A percentile compares a stretch with the other conserved stretches of the same genome.
These are phyloP conservation scores for Temnopleurus reevesii DNA, from an alignment of 53 echinoderm and acorn worm species.

Conservation along the genomic window DNA sequence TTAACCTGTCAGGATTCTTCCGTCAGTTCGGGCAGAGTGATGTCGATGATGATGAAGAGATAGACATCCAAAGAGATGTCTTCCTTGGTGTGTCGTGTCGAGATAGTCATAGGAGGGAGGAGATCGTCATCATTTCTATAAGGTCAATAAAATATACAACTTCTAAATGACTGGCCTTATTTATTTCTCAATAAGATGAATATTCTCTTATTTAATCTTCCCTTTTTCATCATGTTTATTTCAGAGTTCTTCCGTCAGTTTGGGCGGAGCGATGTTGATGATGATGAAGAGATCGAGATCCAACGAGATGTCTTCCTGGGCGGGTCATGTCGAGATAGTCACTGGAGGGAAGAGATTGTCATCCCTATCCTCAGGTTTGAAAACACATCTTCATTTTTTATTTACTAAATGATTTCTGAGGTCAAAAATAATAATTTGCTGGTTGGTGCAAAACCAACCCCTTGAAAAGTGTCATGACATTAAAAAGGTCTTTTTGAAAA, in stretches of 20 bases:
- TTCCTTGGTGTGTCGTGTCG: constrained; percentile 92
- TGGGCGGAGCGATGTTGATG: background rate
- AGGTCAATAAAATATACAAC: too few relatives aligned
- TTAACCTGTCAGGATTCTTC: constrained; percentile 23
- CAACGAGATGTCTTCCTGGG: constrained; percentile 89
- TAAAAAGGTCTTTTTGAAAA: too few relatives aligned
- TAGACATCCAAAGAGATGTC: constrained; percentile 73
- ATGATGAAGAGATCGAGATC: constrained; percentile 57
- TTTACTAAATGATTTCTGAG: too few relatives aligned
- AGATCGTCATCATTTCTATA: constrained; percentile 82
- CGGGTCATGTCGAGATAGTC: constrained; percentile 80
- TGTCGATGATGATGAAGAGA: constrained; percentile 31
- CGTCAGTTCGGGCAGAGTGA: constrained; percentile 10
- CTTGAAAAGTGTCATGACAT: too few relatives aligned
- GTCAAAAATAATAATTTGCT: too few relatives aligned
- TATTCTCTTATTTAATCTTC: background rate
- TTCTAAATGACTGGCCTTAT: too few relatives aligned
- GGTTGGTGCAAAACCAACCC: too few relatives aligned
- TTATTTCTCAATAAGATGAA: too few relatives aligned
- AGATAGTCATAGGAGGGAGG: constrained; percentile 86
- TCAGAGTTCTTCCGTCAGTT: constrained; percentile 49
- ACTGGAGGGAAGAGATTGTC: constrained; percentile 88
- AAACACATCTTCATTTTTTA: too few relatives aligned
- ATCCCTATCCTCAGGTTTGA: constrained; percentile 86
- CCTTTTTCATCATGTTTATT: background rate